A percentile compares a stretch with the other conserved stretches of the same genome.
These are phyloP conservation scores for Microcaecilia unicolor DNA, from an alignment of 2,797 vertebrate species.

Conservation along the genomic window DNA sequence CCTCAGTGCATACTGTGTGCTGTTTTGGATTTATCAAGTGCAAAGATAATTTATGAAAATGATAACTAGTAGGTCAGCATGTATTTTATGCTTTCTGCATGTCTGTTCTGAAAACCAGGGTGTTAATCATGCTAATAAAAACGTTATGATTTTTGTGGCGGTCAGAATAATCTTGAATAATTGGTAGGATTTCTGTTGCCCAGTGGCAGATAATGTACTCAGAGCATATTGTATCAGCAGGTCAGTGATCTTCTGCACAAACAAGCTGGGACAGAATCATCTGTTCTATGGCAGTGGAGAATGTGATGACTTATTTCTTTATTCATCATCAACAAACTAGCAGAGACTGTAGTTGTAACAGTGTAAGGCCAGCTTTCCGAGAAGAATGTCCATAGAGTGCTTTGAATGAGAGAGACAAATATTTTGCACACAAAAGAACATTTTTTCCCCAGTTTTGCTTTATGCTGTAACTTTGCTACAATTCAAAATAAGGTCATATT, in stretches of 20 bases:
- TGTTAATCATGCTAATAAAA: constrained; percentile 1
- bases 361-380: too few relatives aligned
- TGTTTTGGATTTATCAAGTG: not conserved
- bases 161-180: constrained; percentile 5
- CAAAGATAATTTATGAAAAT: not conserved
- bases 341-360: too few relatives aligned
- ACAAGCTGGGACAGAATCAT: constrained; percentile 3
- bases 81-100: not conserved
- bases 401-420: too few relatives aligned
- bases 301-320: constrained; percentile 1
- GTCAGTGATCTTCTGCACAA: not conserved
- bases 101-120: not conserved
- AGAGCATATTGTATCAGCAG: not conserved
- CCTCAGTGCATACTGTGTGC: too few relatives aligned
- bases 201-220: constrained; percentile 5
- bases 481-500: too few relatives aligned
- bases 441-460: too few relatives aligned
- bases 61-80: not conserved
- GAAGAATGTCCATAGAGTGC: not conserved
- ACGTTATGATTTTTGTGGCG: not conserved
- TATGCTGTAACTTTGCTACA: too few relatives aligned
- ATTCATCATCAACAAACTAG: not conserved
- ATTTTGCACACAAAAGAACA: too few relatives aligned
- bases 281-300: not conserved
- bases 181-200: constrained; percentile 3